These are phyloP conservation scores for Isaurus tuberculatus DNA, from an alignment of 92 coral and sea anemone species.

Conservation along the genomic window DNA sequence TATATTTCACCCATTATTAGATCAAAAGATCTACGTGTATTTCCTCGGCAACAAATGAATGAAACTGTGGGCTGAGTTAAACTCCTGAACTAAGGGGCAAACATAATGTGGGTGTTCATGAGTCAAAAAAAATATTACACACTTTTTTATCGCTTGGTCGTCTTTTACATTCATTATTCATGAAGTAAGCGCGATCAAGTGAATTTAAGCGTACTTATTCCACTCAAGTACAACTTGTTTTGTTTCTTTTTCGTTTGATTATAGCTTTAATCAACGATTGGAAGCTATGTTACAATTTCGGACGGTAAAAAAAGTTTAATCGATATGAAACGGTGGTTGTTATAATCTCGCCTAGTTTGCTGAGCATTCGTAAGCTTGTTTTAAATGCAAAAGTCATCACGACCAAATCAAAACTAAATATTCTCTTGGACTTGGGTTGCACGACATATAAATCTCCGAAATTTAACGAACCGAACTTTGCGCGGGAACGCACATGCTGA, in stretches of 20 bases:
- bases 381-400: not conserved
- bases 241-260: not conserved
- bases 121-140: slow-evolving; percentile 23
- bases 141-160: slow-evolving; percentile 40
- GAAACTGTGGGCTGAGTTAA: slow-evolving; percentile 1
- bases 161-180: slow-evolving; percentile 49
- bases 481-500: slow-evolving; percentile 6
- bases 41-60: slow-evolving; percentile 42
- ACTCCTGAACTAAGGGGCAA: not conserved
- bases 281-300: slow-evolving; percentile 25
- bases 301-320: not conserved
- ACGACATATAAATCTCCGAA: slow-evolving; percentile 7
- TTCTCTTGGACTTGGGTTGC: not conserved
- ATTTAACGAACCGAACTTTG: not conserved
- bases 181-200: slow-evolving; percentile 28
- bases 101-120: not conserved
- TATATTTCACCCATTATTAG: slow-evolving; percentile 17
- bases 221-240: slow-evolving; percentile 23
- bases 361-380: not conserved
- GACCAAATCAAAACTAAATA: slow-evolving; percentile 40
- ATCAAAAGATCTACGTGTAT: slow-evolving; percentile 5
- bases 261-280: not conserved
- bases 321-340: not conserved
- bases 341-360: not conserved
- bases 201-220: slow-evolving; percentile 32